Base-by-base conservation (phyloP, 2,113 vertebrate species). In the Rhabdornis inornatus region DNA sequence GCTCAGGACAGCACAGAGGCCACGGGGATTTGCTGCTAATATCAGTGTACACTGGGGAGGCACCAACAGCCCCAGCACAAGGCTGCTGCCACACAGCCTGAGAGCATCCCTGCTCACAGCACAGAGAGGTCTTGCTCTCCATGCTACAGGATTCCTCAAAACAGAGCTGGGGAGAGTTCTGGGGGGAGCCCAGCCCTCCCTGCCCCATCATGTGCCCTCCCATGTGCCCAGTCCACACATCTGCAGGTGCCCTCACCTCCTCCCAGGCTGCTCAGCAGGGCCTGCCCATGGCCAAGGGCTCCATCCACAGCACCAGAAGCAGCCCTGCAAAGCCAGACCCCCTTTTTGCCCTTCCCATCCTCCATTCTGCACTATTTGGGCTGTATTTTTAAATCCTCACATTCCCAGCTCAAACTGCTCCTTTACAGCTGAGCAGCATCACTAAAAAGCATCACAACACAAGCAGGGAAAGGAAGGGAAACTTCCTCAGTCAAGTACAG, bases 101-200 rank as follows among this genome's bases (percentile, higher is more conserved):
- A 60, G 27, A 60, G 20, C 52, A 2, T 1, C 78, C 60, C 83
- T 5, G 13, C 76, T 13, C 9, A 7, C 1, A 60, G 66, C 37
- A 1, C 49, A 1, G 4, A 14, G 16, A 69, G n/a, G 2, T 30
- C 25, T 24, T 11, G 1, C 39, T 15, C 40, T 1, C 9, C 20
- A 2, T 0, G 10, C 66, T 4, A 7, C 7, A 2, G 1, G 2
- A 1, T 2, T 11, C 23, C 65, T 17, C 61, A 15, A 20, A 63
- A 9, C 45, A 2, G 13, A 60, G 64, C 52, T 5, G 20, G 47
- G 39, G 11, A 56, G 60, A 37, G 35, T 52, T 33, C 20, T 0
- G 7, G 27, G 52, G 24, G 18, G 3, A 59, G 13, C 47, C 27
- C 31, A 22, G 42, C 39, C 59, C 68, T 6, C 49, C 22, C 49